A percentile compares a stretch with the other conserved stretches of the same genome.
phyloP scores from a whole-genome alignment of 2,113 vertebrate species.

The Indicator maculatus region DNA sequence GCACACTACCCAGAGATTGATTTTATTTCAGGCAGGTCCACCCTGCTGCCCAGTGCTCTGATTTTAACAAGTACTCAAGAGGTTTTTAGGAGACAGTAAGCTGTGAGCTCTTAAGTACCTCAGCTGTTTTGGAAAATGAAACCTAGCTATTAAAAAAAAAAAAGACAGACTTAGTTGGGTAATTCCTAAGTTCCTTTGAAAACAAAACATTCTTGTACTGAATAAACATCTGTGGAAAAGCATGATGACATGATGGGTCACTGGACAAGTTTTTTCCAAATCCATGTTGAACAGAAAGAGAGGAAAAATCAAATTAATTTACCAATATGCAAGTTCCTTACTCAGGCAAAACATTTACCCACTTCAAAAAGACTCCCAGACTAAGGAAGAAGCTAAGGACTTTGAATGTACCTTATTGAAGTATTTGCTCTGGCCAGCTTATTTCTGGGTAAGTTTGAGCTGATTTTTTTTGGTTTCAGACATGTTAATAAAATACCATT shows the following conservation, averaged over 20 bases:
- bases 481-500: neutral
- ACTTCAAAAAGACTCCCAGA: neutral
- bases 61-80: neutral
- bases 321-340: neutral
- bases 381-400: neutral
- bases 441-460: neutral
- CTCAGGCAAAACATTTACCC: neutral
- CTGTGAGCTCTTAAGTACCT: neutral
- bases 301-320: constrained; percentile 25
- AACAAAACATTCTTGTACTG: neutral
- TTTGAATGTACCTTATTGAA: neutral
- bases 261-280: neutral
- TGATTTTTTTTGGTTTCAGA: neutral
- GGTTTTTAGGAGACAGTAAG: neutral
- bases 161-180: neutral
- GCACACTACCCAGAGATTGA: neutral
- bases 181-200: neutral
- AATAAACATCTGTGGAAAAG: neutral
- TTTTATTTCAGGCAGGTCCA: constrained; percentile 32
- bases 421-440: neutral
- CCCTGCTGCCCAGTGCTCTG: neutral
- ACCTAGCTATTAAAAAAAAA: neutral
- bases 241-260: neutral
- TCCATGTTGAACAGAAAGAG: neutral
- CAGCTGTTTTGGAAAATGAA: neutral